These are phyloP conservation scores for Nothocercus julius DNA, from an alignment of 2,113 vertebrate genomes.

Conservation along the genomic window DNA sequence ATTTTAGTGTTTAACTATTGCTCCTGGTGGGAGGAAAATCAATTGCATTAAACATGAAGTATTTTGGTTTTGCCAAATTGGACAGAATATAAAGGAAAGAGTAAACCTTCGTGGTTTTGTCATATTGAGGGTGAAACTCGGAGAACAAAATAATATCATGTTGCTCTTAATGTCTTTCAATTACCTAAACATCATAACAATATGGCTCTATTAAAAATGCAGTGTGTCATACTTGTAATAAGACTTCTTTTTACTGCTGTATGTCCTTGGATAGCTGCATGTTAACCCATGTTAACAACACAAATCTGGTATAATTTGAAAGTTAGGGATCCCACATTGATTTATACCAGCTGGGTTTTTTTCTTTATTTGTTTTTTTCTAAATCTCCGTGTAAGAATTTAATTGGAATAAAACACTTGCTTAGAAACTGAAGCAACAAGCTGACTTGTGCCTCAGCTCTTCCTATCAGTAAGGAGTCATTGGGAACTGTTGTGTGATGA, in stretches of 20 bases:
- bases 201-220: neutral
- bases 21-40: slow-evolving; percentile 61
- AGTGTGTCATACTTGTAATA: neutral
- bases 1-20: slow-evolving; percentile 52
- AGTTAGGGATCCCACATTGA: fast-evolving
- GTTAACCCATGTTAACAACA: neutral
- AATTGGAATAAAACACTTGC: neutral
- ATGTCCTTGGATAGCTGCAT: neutral
- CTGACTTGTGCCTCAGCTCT: neutral
- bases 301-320: neutral
- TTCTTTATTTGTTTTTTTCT: neutral
- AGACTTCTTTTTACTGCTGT: neutral
- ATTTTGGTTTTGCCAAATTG: slow-evolving; percentile 36
- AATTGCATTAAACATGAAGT: slow-evolving; percentile 36
- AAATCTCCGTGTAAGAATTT: neutral
- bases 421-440: neutral
- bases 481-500: neutral
- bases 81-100: slow-evolving; percentile 7
- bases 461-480: neutral
- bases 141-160: neutral
- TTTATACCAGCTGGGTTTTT: neutral
- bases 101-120: neutral
- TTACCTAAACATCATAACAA: neutral
- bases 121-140: neutral
- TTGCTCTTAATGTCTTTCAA: neutral